phyloP scores from a whole-genome alignment of 2,888 invertebrate genomes.

The Cacoxenus indagator region DNA sequence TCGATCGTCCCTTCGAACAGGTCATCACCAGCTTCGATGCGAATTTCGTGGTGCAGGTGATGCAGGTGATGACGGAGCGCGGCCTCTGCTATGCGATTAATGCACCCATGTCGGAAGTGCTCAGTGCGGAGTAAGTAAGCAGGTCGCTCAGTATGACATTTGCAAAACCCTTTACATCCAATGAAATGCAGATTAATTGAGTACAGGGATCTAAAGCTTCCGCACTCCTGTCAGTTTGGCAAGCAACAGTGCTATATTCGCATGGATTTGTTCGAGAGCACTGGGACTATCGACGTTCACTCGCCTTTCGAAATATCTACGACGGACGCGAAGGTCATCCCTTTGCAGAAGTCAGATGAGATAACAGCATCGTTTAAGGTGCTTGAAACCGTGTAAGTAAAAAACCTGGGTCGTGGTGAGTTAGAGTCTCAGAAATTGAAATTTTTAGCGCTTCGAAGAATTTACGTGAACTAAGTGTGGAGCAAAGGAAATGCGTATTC shows the following conservation, averaged over 20 bases:
- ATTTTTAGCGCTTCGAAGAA: conserved; percentile 59
- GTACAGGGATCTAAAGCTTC: conserved; percentile 41
- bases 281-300: conserved; percentile 67
- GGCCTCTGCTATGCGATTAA: conserved; percentile 78
- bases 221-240: conserved; percentile 64
- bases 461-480: conserved; percentile 68
- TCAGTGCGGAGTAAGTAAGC: conserved; percentile 51
- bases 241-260: conserved; percentile 68
- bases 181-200: conserved; percentile 43
- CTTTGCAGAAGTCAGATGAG: conserved; percentile 65
- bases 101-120: conserved; percentile 69
- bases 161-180: background rate
- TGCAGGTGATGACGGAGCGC: conserved; percentile 75
- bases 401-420: background rate
- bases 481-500: conserved; percentile 73
- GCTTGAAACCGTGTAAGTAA: conserved; percentile 67
- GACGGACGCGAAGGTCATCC: conserved; percentile 56
- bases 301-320: conserved; percentile 67
- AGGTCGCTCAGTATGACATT: background rate
- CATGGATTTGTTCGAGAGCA: conserved; percentile 66
- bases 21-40: conserved; percentile 56
- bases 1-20: conserved; percentile 62
- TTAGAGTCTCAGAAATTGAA: background rate
- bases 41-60: conserved; percentile 53
- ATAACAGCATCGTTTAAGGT: conserved; percentile 66